Conservation (phyloP, 2,113 vertebrate genomes). For the Myodes glareolus region DNA sequence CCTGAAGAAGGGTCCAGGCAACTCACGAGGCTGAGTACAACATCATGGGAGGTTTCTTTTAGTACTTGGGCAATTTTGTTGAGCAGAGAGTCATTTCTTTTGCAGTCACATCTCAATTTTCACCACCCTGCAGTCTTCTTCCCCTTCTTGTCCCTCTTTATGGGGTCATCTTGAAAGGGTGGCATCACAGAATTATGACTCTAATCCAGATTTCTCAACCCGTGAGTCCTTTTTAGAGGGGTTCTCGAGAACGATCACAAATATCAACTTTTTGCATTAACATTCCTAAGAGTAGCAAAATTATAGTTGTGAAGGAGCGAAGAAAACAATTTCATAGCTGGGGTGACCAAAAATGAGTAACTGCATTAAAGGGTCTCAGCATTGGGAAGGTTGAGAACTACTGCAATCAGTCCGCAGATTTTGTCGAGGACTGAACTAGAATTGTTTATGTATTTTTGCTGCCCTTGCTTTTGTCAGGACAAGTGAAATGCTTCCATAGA, state of each 20-base stretch:
- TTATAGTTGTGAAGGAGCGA: neutral
- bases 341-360: neutral
- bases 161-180: neutral
- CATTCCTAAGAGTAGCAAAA: neutral
- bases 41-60: neutral
- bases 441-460: neutral
- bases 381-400: neutral
- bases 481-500: neutral
- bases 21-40: neutral
- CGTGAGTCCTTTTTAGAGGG: neutral
- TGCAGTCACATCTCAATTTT: neutral
- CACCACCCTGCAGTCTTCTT: neutral
- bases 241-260: rapidly evolving
- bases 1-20: rapidly evolving
- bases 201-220: neutral
- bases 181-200: neutral
- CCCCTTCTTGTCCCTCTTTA: neutral
- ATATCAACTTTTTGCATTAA: neutral
- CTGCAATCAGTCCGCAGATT: neutral
- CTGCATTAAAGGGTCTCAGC: neutral
- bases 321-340: too few species aligned
- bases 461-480: neutral
- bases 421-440: neutral
- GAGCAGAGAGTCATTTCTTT: neutral
- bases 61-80: rapidly evolving